phyloP scores from a whole-genome alignment of 1,140 invertebrate genomes.

The Magallana angulata region DNA sequence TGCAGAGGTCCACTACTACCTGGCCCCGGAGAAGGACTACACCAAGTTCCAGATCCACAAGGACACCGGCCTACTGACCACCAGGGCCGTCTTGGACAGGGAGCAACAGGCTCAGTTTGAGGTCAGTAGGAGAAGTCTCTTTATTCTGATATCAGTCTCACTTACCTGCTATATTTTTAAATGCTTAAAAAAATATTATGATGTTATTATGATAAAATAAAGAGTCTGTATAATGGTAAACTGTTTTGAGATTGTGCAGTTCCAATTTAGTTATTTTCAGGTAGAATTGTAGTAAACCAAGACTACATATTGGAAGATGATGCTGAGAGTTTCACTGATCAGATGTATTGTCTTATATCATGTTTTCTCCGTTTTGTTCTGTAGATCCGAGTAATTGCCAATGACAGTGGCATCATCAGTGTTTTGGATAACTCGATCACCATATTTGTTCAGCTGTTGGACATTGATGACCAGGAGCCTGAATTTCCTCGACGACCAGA shows the following conservation, averaged over 20 bases:
- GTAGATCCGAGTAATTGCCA: slow-evolving; percentile 62
- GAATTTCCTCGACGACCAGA: slow-evolving; percentile 58
- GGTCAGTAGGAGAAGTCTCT: slow-evolving; percentile 38
- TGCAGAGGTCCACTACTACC: slow-evolving; percentile 66
- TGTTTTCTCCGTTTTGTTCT: neutral
- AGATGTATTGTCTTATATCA: no score
- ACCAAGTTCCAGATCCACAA: slow-evolving; percentile 62
- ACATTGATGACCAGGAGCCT: slow-evolving; percentile 69
- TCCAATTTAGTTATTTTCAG: no score
- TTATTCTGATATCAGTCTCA: neutral
- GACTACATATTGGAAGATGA: no score
- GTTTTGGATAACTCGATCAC: slow-evolving; percentile 54
- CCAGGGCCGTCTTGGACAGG: slow-evolving; percentile 60
- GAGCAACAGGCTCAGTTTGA: slow-evolving; percentile 61
- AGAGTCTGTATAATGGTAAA: no score
- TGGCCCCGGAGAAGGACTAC: slow-evolving; percentile 58
- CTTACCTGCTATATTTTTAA: neutral
- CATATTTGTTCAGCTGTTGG: slow-evolving; percentile 61
- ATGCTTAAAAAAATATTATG: neutral
- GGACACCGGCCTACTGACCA: slow-evolving; percentile 65
- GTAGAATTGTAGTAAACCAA: no score
- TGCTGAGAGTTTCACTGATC: no score
- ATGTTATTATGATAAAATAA: no score
- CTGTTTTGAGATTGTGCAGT: no score
- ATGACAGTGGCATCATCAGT: slow-evolving; percentile 63